These are phyloP conservation scores for Polypterus bichir DNA, from an alignment of 2,113 vertebrate genomes.

Conservation along the genomic window DNA sequence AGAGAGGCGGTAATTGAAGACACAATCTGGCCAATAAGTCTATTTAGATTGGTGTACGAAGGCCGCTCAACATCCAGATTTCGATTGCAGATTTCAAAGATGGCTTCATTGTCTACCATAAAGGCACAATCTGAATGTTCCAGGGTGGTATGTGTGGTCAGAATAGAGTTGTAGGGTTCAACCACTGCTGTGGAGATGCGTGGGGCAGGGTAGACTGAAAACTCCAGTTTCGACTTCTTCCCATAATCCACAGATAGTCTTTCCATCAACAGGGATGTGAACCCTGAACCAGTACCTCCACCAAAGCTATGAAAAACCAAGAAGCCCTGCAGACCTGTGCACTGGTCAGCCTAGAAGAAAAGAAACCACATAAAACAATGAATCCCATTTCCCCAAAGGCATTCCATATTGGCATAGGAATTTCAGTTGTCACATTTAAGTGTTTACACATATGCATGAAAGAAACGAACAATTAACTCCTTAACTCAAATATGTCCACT, in stretches of 20 bases:
- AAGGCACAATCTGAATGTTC: no score
- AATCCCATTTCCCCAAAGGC: not conserved
- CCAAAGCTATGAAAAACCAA: slow-evolving; percentile 6
- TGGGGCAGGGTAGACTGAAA: slow-evolving; percentile 34
- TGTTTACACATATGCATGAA: no score
- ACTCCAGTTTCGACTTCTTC: slow-evolving; percentile 16
- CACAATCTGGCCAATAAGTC: slow-evolving; percentile 18
- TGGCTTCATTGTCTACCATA: slow-evolving; percentile 22
- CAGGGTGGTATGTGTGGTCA: slow-evolving; percentile 4
- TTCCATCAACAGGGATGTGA: slow-evolving; percentile 41
- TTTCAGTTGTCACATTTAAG: no score
- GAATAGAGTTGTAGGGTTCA: slow-evolving; percentile 40
- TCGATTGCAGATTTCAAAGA: slow-evolving; percentile 29
- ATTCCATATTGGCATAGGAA: no score
- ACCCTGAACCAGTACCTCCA: slow-evolving; percentile 18
- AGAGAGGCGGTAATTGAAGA: no score
- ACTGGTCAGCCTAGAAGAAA: slow-evolving; percentile 36
- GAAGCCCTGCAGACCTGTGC: slow-evolving; percentile 41
- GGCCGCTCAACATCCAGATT: slow-evolving; percentile 27
- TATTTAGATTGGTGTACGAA: slow-evolving; percentile 28
- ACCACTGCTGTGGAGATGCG: slow-evolving; percentile 34
- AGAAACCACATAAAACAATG: not conserved
- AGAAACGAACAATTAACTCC: no score
- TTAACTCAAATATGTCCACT: no score
- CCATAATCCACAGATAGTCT: slow-evolving; percentile 27